These are phyloP conservation scores for Tiliqua scincoides DNA, from an alignment of 2,113 vertebrate genomes.

Conservation along the genomic window DNA sequence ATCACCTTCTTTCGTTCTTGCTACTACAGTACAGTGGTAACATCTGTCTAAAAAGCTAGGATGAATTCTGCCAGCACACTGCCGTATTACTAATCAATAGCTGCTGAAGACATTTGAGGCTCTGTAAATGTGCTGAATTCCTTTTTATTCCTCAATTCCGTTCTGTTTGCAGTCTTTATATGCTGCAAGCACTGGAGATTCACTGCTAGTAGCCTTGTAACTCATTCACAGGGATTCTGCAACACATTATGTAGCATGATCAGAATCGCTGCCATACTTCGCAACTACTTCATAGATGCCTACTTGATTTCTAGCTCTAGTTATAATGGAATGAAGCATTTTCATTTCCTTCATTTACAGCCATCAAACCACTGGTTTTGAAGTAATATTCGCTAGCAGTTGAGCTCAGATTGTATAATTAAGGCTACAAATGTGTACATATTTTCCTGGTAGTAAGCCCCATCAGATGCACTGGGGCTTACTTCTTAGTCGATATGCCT, in stretches of 20 bases:
- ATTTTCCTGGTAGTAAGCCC: too few relatives aligned
- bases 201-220: not conserved
- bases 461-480: too few relatives aligned
- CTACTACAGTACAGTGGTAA: not conserved
- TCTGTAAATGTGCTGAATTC: not conserved
- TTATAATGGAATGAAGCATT: not conserved
- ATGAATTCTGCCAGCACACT: not conserved
- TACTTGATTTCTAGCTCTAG: not conserved
- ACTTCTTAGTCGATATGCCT: not conserved
- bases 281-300: not conserved
- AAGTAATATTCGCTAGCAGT: not conserved
- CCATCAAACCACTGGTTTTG: not conserved
- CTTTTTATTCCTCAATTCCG: not conserved
- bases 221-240: not conserved
- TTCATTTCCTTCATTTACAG: not conserved
- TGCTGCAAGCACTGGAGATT: not conserved
- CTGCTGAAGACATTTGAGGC: not conserved
- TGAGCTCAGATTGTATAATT: too few relatives aligned
- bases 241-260: not conserved
- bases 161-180: not conserved
- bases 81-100: not conserved
- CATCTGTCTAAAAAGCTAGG: not conserved
- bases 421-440: too few relatives aligned
- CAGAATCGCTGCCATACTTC: not conserved
- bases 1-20: not conserved